Evolutionary conservation across 2,888 invertebrate genomes (phyloP), one percentile per base, ranked within the genome.

Genomic region (Cryptocephalus moraei): DNA sequence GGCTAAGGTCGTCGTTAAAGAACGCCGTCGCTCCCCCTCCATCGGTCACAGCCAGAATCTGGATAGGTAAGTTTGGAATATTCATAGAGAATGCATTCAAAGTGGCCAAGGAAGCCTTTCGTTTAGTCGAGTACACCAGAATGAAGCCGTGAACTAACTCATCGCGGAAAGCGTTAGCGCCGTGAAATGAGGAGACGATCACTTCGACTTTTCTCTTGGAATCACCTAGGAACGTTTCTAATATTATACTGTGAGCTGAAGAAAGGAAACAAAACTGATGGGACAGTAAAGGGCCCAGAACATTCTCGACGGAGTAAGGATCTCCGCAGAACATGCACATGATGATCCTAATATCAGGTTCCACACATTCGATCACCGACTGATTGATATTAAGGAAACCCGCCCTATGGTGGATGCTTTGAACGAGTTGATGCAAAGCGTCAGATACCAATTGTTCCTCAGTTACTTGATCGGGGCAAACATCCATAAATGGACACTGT

Each of bases 271-370:
- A 91, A 53, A 89, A 86, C 56, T 89, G 88, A 66, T 93, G 91
- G 61, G 84, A 81, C 48, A 95, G 75, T 49, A 96, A 73, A 0
- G 95, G 94, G 11, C 85, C 85, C 47, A 96, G 75, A 46, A 94
- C 89, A 51, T 89, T 86, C 68, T 93, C 93, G 40, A 91, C 84
- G 0, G 89, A 86, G 67, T 85, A 94, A 1, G 91, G 90, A 71
- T 96, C 95, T 45, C 93, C 94, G 71, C 96, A 96, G 71, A 94
- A 92, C 83, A 94, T 86, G 70, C 93, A 94, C 79, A 96, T 88
- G 68, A 89, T 88, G 69, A 93, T 89, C 61, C 92, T 84, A 63
- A 90, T 87, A 70, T 91, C 90, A 4, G 89, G 87, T 62, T 89
- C 87, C 55, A 85, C 80, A 66, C 84, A 84, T 56, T 88, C 87